These are phyloP conservation scores for Clarias fuscus DNA, from an alignment of 2,797 vertebrate genomes.

Conservation along the genomic window DNA sequence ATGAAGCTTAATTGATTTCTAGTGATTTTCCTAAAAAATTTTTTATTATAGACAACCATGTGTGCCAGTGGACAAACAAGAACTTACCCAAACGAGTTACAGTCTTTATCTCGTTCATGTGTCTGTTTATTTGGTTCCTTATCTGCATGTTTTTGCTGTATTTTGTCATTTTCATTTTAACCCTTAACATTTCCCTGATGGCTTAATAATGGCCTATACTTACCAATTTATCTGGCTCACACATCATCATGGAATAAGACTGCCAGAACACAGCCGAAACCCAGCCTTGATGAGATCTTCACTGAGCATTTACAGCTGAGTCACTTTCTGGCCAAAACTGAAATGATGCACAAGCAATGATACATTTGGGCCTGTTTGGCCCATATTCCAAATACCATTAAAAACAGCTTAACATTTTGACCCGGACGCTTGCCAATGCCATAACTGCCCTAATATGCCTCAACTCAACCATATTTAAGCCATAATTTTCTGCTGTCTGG, in stretches of 20 bases:
- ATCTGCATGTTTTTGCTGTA: neutral
- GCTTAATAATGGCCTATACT: neutral
- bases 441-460: neutral
- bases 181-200: neutral
- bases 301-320: neutral
- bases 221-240: neutral
- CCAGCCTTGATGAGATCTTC: neutral
- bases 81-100: too few relatives aligned
- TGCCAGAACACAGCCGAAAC: neutral
- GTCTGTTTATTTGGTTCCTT: too few relatives aligned
- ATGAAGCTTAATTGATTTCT: too few relatives aligned
- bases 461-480: neutral
- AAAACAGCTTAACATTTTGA: constrained; percentile 22
- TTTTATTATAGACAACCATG: too few relatives aligned
- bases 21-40: too few relatives aligned
- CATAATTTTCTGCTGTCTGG: neutral
- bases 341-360: neutral
- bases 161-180: neutral
- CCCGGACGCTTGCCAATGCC: neutral
- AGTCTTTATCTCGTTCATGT: too few relatives aligned
- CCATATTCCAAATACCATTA: constrained; percentile 4
- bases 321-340: neutral
- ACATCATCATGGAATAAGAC: neutral
- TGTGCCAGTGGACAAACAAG: too few relatives aligned
- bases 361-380: neutral